A percentile compares a stretch with the other conserved stretches of the same genome.
phyloP scores from a whole-genome alignment of 2,888 invertebrate species.

The Clanis bilineata region DNA sequence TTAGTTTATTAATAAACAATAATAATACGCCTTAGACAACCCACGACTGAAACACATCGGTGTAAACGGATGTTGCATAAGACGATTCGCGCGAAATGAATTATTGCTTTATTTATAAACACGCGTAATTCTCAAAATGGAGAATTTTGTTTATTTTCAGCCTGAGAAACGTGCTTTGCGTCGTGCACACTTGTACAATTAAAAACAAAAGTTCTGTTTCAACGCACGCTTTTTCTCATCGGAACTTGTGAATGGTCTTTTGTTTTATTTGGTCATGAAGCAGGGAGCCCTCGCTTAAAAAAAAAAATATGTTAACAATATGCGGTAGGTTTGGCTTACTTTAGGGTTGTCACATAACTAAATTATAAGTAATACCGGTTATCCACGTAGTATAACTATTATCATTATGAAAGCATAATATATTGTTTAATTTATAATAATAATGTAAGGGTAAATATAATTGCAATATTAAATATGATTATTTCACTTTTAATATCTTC shows the following conservation, averaged over 20 bases:
- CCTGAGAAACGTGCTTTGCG: slow-evolving; percentile 1
- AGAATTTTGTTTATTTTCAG: not conserved
- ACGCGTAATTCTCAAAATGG: slow-evolving; percentile 26
- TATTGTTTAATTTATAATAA: too few species aligned
- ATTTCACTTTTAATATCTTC: too few species aligned
- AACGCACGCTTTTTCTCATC: not conserved
- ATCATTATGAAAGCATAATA: too few species aligned
- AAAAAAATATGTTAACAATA: not conserved
- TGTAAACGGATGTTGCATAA: not conserved
- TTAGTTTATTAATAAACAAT: too few species aligned
- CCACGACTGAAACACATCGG: not conserved
- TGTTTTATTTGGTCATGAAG: not conserved
- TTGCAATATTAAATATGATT: too few species aligned
- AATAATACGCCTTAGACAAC: not conserved
- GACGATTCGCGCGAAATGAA: slow-evolving; percentile 13
- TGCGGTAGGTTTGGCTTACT: not conserved
- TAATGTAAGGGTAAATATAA: too few species aligned
- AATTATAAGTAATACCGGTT: too few species aligned
- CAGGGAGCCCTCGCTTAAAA: not conserved
- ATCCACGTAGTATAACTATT: too few species aligned
- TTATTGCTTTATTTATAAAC: slow-evolving; percentile 29
- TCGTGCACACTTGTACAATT: not conserved
- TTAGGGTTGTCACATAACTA: not conserved
- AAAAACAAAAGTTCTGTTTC: not conserved
- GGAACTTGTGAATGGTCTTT: not conserved